Evolutionary conservation across 2,888 invertebrate species (phyloP), one percentile per base, ranked within the genome.

Genomic region (Sialis lutaria): DNA sequence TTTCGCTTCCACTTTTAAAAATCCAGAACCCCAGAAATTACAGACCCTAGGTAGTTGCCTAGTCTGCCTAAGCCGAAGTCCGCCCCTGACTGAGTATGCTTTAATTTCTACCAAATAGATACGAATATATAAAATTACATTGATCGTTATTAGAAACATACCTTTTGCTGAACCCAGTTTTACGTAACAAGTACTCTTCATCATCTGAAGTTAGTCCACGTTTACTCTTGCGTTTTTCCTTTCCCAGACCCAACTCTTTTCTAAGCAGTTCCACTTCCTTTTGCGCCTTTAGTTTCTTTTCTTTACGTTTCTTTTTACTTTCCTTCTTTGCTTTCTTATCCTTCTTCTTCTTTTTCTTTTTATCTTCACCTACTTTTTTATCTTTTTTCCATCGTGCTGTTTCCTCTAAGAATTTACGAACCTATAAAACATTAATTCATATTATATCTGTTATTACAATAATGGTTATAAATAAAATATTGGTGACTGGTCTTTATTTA

Each of bases 321-420:
- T 80, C 80, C 63, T 82, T 81, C 64, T 82, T 82, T 64, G 75
- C 60, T 54, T 69, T 70, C 58, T 71, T 73, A 40, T 67, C 67
- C 53, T 68, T 65, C 55, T 69, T 68, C 56, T 69, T 69, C 58
- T 68, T 69, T 57, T 70, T 70, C 59, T 77, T 77, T 55, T 78
- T 77, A 55, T 79, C 79, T 55, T 81, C 75, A 65, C 72, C 58
- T 4, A 59, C 72, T 63, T 75, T 79, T 57, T 74, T 73, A 58
- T 79, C 79, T 53, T 77, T 74, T 59, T 82, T 82, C 70, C 84
- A 87, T 58, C 83, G 80, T 33, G 80, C 79, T 0, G 85, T 84
- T 57, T 88, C 87, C 57, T 84, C 85, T 48, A 89, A 68, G 63
- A 88, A 82, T 63, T 82, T 86, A n/a, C 86, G 77, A 49, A 89